Percentiles rank a stretch among this genome's conserved stretches.
These are phyloP conservation scores for Paratrypauchen microcephalus DNA, from an alignment of 2,797 vertebrate genomes.

Conservation along the genomic window DNA sequence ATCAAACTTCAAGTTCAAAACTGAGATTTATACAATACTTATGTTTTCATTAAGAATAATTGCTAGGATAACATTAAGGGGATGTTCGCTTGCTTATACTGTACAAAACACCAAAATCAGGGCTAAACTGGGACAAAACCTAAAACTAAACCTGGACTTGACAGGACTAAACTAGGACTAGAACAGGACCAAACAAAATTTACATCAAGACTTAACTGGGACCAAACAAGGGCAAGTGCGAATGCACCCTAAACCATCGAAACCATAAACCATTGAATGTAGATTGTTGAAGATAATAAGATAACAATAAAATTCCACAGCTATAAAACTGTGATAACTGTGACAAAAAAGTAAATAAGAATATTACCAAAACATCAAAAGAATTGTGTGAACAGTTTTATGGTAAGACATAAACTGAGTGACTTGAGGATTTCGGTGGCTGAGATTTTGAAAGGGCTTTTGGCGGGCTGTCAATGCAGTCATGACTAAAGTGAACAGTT, in stretches of 20 bases:
- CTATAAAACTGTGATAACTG: background rate
- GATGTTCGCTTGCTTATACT: too few species aligned
- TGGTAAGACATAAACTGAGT: background rate
- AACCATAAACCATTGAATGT: background rate
- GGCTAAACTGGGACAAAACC: too few species aligned
- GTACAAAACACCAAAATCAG: too few species aligned
- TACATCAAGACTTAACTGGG: too few species aligned
- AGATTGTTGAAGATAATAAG: background rate
- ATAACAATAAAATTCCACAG: background rate
- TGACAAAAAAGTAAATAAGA: background rate
- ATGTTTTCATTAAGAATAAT: background rate
- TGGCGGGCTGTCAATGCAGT: constrained; percentile 19
- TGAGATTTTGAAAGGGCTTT: background rate
- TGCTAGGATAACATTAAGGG: background rate
- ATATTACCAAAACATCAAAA: background rate
- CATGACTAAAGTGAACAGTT: constrained; percentile 46
- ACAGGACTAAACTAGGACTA: too few species aligned
- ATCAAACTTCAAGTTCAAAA: background rate
- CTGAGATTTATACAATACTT: background rate
- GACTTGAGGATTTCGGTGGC: background rate
- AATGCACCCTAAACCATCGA: background rate
- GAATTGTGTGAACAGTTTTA: background rate
- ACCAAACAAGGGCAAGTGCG: too few species aligned
- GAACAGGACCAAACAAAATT: too few species aligned
- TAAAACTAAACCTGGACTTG: too few species aligned